Evolutionary conservation across 2,797 vertebrate genomes (phyloP).

Genomic region (Brachymystax lenok): DNA sequence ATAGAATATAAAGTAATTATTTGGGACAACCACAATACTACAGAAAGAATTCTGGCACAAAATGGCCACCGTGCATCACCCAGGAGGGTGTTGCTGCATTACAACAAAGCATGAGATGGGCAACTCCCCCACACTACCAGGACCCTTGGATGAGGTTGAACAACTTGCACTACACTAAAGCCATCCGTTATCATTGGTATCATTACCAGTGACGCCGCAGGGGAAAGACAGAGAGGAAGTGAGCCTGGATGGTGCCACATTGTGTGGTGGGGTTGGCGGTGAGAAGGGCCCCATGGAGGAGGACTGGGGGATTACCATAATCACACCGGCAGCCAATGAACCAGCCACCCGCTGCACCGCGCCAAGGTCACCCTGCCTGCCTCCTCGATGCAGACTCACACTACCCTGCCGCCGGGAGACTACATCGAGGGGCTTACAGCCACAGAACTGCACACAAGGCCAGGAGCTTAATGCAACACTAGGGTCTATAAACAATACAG

Average conservation of each 20-base stretch:
- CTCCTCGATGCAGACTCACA: neutral
- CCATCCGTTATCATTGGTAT: slow-evolving; percentile 26
- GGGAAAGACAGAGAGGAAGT: slow-evolving; percentile 41
- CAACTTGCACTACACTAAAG: slow-evolving; percentile 27
- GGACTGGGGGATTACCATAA: slow-evolving; percentile 65
- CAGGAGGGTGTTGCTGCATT: too few relatives aligned
- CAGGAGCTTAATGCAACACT: neutral
- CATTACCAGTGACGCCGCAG: slow-evolving; percentile 32
- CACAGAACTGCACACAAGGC: neutral
- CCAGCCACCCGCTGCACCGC: slow-evolving; percentile 32
- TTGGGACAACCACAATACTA: too few relatives aligned
- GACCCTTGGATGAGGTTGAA: neutral
- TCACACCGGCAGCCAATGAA: slow-evolving; percentile 46
- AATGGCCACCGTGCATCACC: too few relatives aligned
- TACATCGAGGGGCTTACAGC: slow-evolving; percentile 32
- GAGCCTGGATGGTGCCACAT: slow-evolving; percentile 25
- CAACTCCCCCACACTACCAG: too few relatives aligned
- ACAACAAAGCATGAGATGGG: too few relatives aligned
- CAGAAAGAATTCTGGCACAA: too few relatives aligned
- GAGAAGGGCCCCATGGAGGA: slow-evolving; percentile 43
- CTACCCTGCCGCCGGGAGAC: slow-evolving; percentile 48
- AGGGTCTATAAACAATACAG: neutral
- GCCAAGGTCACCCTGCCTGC: slow-evolving; percentile 67
- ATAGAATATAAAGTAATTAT: too few relatives aligned
- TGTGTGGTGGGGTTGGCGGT: neutral